Evolutionary conservation across 2,797 vertebrate species (phyloP).

Genomic region (Diplodus puntazzo): DNA sequence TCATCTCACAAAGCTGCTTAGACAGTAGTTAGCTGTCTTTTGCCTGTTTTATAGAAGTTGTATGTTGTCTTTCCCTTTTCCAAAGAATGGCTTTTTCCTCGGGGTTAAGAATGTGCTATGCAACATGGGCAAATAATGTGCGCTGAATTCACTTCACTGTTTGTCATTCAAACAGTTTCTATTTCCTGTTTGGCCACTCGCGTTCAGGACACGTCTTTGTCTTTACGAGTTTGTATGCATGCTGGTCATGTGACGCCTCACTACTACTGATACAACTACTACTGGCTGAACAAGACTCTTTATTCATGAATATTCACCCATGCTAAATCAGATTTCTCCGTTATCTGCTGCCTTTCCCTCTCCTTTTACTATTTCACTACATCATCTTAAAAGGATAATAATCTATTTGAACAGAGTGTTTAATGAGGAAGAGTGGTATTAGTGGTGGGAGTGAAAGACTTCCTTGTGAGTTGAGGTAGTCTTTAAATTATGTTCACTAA

Average conservation of each 20-base stretch:
- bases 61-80: background rate
- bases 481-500: background rate
- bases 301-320: background rate
- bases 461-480: background rate
- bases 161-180: background rate
- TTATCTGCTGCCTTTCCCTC: background rate
- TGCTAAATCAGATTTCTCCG: conserved; percentile 8
- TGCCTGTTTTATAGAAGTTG: no score
- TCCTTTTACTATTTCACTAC: background rate
- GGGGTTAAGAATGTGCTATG: background rate
- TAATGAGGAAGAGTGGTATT: background rate
- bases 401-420: background rate
- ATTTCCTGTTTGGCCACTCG: background rate
- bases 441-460: background rate
- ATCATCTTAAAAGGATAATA: background rate
- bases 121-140: background rate
- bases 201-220: background rate
- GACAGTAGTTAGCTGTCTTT: background rate
- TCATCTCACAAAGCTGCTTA: background rate
- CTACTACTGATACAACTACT: background rate
- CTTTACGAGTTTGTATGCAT: background rate
- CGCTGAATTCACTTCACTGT: background rate
- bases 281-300: conserved; percentile 1
- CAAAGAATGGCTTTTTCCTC: background rate
- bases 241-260: background rate